Evolutionary conservation across 2,797 vertebrate species (phyloP), one percentile per base, ranked within the genome.

Genomic region (Notamacropus eugenii): DNA sequence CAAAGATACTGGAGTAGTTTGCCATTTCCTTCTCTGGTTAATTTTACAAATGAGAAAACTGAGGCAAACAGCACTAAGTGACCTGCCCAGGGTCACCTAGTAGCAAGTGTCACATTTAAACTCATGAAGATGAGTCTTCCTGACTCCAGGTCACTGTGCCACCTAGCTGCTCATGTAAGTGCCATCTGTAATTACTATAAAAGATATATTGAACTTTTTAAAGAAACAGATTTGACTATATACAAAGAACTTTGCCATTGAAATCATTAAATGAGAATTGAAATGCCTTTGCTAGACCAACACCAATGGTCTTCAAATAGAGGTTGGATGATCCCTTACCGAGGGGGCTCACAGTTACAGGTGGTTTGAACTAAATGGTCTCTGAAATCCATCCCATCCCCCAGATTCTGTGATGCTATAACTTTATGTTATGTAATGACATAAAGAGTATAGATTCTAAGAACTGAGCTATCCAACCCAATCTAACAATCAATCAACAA

Each of bases 401-500:
- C 74, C 40, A 46, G 6, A 82, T 0, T 46, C 40, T 46, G 10
- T 82, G 40, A 27, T 46, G 0, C 56, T 93, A 62, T 55, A 54
- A 29, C 34, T 58, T 92, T 34, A 0, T 91, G 31, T 22, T 9
- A 28, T 91, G 90, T 62, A 91, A 95, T 94, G 29, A 54, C 22
- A 27, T 5, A 91, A 58, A 90, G 27, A 9, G 31, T 1, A 3
- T 74, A 52, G 46, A 9, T 91, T 34, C 5, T 59, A 55, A 90
- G 90, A 90, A 12, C 13, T n/a, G 0, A 90, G 52, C 31, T 91
- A 50, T 95, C 94, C 55, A 91, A 92, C 28, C 46, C 29, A 96
- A 27, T 96, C 29, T 52, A 52, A 52, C 50, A 92, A 67, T 67
- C 59, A 93, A 54, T 93, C 90, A 93, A 57, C 22, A 34, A 54